phyloP scores from a whole-genome alignment of 1,140 invertebrate species.

The Drosophila kohkoa region DNA sequence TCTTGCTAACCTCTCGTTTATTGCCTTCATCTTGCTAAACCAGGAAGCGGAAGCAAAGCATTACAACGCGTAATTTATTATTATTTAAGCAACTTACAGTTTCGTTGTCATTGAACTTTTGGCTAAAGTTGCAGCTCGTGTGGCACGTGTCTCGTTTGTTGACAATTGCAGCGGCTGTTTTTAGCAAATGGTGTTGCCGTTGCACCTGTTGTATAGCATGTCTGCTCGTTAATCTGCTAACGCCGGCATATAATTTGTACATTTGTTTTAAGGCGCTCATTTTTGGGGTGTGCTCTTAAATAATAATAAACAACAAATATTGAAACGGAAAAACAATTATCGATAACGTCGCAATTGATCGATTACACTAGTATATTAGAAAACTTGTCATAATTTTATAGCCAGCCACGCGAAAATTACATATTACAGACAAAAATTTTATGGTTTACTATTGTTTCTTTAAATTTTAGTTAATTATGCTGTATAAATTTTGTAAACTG shows the following conservation, averaged over 20 bases:
- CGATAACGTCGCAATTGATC: constrained; percentile 8
- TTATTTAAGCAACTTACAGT: not conserved
- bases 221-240: not conserved
- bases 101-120: constrained; percentile 2
- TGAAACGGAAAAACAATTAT: constrained; percentile 19
- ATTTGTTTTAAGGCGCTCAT: constrained; percentile 55
- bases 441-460: too few relatives aligned
- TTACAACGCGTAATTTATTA: not conserved
- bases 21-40: constrained; percentile 43
- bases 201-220: not conserved
- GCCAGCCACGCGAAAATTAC: too few relatives aligned
- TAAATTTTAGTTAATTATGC: too few relatives aligned
- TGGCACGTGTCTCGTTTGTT: constrained; percentile 54
- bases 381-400: too few relatives aligned
- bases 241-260: constrained; percentile 33
- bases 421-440: too few relatives aligned
- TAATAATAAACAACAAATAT: constrained; percentile 17
- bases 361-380: too few relatives aligned
- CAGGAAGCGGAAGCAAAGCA: not conserved
- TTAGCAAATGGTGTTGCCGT: constrained; percentile 37
- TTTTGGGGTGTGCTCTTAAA: constrained; percentile 4
- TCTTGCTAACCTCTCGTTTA: constrained; percentile 34
- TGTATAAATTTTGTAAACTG: too few relatives aligned
- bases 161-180: constrained; percentile 22
- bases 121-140: constrained; percentile 15